Conservation (phyloP, 2,888 invertebrate genomes). For the Hyposoter didymator region DNA sequence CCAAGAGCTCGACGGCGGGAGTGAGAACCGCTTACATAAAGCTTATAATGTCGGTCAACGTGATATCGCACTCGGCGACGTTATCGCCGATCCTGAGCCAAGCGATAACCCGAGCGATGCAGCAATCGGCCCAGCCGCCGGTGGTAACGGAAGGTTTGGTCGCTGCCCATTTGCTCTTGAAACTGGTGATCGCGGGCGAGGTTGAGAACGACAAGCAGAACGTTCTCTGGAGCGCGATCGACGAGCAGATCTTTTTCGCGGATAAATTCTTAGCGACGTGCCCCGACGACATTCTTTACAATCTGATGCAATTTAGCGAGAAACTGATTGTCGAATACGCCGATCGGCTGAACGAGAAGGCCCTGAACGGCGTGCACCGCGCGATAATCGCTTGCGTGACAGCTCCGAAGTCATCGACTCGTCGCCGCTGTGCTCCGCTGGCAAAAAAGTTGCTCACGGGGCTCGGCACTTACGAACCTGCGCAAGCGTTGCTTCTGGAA, state of each 20-base stretch:
- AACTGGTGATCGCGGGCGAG: conserved; percentile 85
- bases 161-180: conserved; percentile 89
- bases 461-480: conserved; percentile 87
- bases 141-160: conserved; percentile 90
- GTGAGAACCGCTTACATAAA: conserved; percentile 93
- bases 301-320: conserved; percentile 91
- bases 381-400: conserved; percentile 90
- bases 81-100: conserved; percentile 88
- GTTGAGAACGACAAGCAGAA: conserved; percentile 85
- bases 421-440: conserved; percentile 87
- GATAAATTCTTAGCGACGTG: conserved; percentile 92
- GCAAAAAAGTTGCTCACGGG: conserved; percentile 87
- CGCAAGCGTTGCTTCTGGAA: conserved; percentile 88
- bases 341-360: conserved; percentile 88
- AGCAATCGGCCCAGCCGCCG: conserved; percentile 90
- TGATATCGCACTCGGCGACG: conserved; percentile 72
- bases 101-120: conserved; percentile 90
- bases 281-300: conserved; percentile 89
- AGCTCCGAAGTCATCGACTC: conserved; percentile 87
- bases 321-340: conserved; percentile 89
- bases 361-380: conserved; percentile 88
- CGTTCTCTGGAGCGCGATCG: conserved; percentile 89
- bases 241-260: conserved; percentile 92
- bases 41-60: conserved; percentile 85
- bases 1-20: conserved; percentile 91